Evolutionary conservation across 2,888 invertebrate species (phyloP), one percentile per base, ranked within the genome.

Genomic region (Germaria angustata): DNA sequence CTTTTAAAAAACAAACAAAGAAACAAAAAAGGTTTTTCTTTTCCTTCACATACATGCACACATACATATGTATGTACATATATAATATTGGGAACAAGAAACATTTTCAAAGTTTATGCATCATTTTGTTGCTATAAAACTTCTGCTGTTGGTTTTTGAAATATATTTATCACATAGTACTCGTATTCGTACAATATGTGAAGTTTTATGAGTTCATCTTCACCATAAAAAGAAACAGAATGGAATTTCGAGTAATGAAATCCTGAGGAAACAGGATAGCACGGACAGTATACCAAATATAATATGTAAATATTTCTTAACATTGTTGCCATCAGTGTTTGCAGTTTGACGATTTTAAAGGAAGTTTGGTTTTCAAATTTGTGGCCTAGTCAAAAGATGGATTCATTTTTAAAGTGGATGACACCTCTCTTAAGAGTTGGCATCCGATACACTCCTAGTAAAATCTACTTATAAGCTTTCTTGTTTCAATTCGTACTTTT

Each of bases 201-300:
- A 66, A 71, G 28, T 84, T 80, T 84, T 84, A 84, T 80, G 83
- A 69, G 76, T 73, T 80, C 73, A 80, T 78, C 73, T 72, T 41
- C 32, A 34, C 20, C 66, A 80, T 65, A 71, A 66, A 79, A 76
- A 57, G 32, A 69, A 34, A 20, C 32, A n/a, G 15, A 69, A 57
- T 39, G 66, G 61, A 77, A 53, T 77, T 77, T 77, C 4, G 44
- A 53, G 53, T 66, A 73, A 57, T 68, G 68, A 68, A 63, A 82
- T 78, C 49, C 53, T 69, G 1, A 69, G 36, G 68, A 61, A 69
- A 69, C 53, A 49, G 55, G 17, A 63, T 66, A 76, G 61, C n/a
- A 8, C n/a, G n/a, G n/a, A 13, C 39, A 20, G 51, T 57, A 68
- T 61, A 75, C 66, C 73, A 75, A 75, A 44, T 68, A 75, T 68